phyloP scores from a whole-genome alignment of 2,113 vertebrate genomes.

The Semnopithecus entellus region DNA sequence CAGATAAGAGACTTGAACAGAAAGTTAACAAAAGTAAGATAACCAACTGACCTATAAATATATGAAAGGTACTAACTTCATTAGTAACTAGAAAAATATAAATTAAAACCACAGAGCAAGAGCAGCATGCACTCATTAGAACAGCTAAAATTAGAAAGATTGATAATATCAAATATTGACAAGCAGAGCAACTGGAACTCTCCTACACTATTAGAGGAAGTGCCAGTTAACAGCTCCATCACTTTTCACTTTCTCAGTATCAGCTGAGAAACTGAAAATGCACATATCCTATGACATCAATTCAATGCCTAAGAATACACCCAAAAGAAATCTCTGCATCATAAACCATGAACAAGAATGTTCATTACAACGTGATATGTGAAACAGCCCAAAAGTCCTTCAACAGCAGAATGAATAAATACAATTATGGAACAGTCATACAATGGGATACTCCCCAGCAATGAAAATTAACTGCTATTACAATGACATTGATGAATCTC shows the following conservation, averaged over 20 bases:
- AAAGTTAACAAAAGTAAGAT: constrained; percentile 27
- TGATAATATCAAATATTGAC: background rate
- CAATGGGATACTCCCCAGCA: background rate
- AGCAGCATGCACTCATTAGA: background rate
- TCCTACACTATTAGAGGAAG: background rate
- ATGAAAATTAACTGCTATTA: background rate
- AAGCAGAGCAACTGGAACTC: background rate
- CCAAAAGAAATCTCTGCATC: background rate
- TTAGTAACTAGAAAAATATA: background rate
- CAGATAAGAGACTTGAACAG: background rate
- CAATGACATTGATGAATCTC: background rate
- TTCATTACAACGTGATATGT: background rate
- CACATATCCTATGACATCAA: background rate
- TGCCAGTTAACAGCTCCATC: background rate
- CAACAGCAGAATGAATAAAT: background rate
- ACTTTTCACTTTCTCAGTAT: background rate
- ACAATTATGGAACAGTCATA: background rate
- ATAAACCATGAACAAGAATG: background rate
- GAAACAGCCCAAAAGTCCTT: background rate
- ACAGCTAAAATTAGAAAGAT: background rate
- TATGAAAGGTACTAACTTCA: background rate
- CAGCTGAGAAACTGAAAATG: background rate
- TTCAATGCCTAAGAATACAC: background rate
- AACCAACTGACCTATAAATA: background rate
- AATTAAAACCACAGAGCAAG: background rate